Evolutionary conservation across 1,140 invertebrate species (phyloP).

Genomic region (Drosophila bocqueti): DNA sequence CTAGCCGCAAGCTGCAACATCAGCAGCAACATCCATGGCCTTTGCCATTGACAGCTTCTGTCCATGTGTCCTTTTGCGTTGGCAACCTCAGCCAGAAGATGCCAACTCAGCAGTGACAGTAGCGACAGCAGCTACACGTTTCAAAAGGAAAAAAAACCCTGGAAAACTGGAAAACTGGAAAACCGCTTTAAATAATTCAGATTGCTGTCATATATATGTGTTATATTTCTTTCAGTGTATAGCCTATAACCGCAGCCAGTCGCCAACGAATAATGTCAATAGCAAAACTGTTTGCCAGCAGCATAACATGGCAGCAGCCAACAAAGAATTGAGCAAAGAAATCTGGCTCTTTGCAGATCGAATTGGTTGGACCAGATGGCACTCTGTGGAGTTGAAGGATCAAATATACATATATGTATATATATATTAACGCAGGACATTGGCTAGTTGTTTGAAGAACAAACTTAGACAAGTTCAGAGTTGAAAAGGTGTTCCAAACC

Average conservation of each 20-base stretch:
- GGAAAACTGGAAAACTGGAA: background rate
- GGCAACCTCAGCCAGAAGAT: slow-evolving; percentile 50
- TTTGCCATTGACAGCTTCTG: slow-evolving; percentile 67
- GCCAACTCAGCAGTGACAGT: slow-evolving; percentile 54
- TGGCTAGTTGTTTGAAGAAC: background rate
- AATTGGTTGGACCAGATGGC: slow-evolving; percentile 5
- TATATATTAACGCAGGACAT: background rate
- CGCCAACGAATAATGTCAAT: slow-evolving; percentile 74
- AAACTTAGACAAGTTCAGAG: background rate
- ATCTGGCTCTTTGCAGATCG: slow-evolving; percentile 10
- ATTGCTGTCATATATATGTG: background rate
- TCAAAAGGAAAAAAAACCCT: background rate
- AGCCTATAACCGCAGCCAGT: slow-evolving; percentile 41
- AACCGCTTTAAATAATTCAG: background rate
- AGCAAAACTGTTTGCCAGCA: slow-evolving; percentile 72
- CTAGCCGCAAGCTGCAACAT: slow-evolving; percentile 60
- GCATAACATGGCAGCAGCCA: slow-evolving; percentile 51
- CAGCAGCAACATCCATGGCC: slow-evolving; percentile 44
- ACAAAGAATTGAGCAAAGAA: slow-evolving; percentile 26
- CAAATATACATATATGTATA: too few species aligned
- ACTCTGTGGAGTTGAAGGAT: background rate
- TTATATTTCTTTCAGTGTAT: background rate
- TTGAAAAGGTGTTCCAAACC: background rate
- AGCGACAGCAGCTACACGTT: background rate
- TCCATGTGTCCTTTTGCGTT: slow-evolving; percentile 27